phyloP scores from a whole-genome alignment of 2,888 invertebrate species.

The Chelonus formosanus region DNA sequence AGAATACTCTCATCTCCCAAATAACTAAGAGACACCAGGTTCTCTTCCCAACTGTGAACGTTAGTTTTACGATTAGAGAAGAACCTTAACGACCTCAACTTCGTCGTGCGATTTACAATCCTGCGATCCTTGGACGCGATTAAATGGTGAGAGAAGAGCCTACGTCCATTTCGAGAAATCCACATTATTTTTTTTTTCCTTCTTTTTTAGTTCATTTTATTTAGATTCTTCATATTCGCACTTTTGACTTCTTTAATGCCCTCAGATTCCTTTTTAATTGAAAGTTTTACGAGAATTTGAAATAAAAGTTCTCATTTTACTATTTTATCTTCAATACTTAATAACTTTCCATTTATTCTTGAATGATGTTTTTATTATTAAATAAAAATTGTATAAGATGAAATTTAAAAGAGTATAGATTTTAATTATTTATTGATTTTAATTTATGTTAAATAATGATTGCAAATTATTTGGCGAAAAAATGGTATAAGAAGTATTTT shows the following conservation, averaged over 20 bases:
- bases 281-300: too few species aligned
- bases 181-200: constrained; percentile 22
- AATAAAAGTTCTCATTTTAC: too few species aligned
- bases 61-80: constrained; percentile 49
- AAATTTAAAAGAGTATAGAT: too few species aligned
- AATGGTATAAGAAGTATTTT: too few species aligned
- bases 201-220: constrained; percentile 10
- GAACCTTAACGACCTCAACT: constrained; percentile 43
- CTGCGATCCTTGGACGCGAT: constrained; percentile 44
- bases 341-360: too few species aligned
- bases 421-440: too few species aligned
- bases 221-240: constrained; percentile 20
- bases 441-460: too few species aligned
- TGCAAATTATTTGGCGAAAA: too few species aligned
- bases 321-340: too few species aligned
- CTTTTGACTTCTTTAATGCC: constrained; percentile 6
- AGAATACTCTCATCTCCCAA: constrained; percentile 27
- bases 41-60: constrained; percentile 25
- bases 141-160: constrained; percentile 29
- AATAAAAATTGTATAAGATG: too few species aligned
- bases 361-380: too few species aligned
- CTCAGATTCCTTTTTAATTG: not conserved
- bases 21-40: constrained; percentile 9
- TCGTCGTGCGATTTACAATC: constrained; percentile 50
- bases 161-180: constrained; percentile 30